These are phyloP conservation scores for Drosophila meridiana DNA, from an alignment of 2,888 invertebrate species.

Conservation along the genomic window DNA sequence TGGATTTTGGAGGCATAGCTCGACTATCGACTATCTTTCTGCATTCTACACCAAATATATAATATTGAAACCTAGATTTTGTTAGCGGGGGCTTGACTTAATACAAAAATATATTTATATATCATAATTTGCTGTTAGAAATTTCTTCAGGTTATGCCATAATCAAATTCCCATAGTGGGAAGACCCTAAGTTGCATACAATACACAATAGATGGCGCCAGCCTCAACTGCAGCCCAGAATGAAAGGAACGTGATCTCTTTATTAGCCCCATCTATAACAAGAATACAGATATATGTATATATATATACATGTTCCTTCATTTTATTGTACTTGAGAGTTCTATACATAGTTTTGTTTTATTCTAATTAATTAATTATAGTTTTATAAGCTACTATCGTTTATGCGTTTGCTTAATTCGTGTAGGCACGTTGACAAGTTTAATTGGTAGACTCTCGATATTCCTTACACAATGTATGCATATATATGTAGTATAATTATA, in stretches of 20 bases:
- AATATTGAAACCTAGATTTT: not conserved
- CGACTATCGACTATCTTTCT: not conserved
- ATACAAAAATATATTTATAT: too few species aligned
- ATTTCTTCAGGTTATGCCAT: too few species aligned
- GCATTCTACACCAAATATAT: not conserved
- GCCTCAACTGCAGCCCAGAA: not conserved
- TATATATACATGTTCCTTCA: not conserved
- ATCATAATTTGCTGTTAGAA: too few species aligned
- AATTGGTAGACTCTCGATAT: slow-evolving; percentile 59
- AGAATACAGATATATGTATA: not conserved
- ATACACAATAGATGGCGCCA: not conserved
- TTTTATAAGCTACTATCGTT: slow-evolving; percentile 7
- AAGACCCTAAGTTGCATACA: not conserved
- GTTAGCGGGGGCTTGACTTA: too few species aligned
- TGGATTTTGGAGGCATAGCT: too few species aligned
- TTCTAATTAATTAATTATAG: not conserved
- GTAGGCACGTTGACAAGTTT: slow-evolving; percentile 68
- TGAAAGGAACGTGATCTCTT: not conserved
- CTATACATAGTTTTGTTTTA: slow-evolving; percentile 2
- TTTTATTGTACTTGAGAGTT: slow-evolving; percentile 33
- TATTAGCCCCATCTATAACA: not conserved
- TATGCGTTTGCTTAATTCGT: slow-evolving; percentile 26
- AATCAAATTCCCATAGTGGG: not conserved
- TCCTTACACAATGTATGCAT: slow-evolving; percentile 16
- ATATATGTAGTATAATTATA: not conserved